Conservation (phyloP, 2,113 vertebrate genomes). For the Coryphaenoides rupestris region DNA sequence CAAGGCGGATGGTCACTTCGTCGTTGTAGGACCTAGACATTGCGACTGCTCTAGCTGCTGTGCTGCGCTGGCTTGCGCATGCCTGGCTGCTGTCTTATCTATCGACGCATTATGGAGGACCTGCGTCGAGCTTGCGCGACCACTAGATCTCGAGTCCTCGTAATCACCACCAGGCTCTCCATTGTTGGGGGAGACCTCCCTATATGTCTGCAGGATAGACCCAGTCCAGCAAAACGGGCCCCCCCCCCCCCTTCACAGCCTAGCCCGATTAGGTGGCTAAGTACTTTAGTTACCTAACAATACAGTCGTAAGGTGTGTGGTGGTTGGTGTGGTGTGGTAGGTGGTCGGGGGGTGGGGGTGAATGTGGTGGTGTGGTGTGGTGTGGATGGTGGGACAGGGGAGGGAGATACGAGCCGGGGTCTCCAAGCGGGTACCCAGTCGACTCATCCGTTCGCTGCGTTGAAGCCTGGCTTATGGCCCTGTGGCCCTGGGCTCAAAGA, state of each 20-base stretch:
- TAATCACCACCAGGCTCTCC: constrained; percentile 27
- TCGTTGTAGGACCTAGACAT: constrained; percentile 44
- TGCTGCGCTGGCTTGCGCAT: too few relatives aligned
- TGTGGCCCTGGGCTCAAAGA: constrained; percentile 63
- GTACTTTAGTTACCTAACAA: too few relatives aligned
- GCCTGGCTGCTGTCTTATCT: too few relatives aligned
- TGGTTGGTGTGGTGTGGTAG: constrained; percentile 16
- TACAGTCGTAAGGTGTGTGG: constrained; percentile 50
- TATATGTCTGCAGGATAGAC: constrained; percentile 26
- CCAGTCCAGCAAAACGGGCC: constrained; percentile 34
- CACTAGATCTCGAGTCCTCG: constrained; percentile 34
- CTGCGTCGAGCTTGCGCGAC: too few relatives aligned
- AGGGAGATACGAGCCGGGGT: constrained; percentile 64
- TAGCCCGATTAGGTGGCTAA: constrained; percentile 38
- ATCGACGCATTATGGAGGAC: too few relatives aligned
- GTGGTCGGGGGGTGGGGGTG: too few relatives aligned
- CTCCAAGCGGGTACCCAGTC: constrained; percentile 59
- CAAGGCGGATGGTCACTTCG: constrained; percentile 24
- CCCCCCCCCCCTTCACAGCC: too few relatives aligned
- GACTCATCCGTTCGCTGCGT: constrained; percentile 67
- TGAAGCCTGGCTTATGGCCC: constrained; percentile 57
- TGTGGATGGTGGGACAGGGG: too few relatives aligned
- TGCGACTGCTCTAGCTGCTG: too few relatives aligned
- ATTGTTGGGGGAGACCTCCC: constrained; percentile 52
- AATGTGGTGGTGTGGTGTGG: constrained; percentile 55